A percentile compares a stretch with the other conserved stretches of the same genome.
Evolutionary conservation across 2,888 invertebrate genomes (phyloP).

Genomic region (Venusia cambrica): DNA sequence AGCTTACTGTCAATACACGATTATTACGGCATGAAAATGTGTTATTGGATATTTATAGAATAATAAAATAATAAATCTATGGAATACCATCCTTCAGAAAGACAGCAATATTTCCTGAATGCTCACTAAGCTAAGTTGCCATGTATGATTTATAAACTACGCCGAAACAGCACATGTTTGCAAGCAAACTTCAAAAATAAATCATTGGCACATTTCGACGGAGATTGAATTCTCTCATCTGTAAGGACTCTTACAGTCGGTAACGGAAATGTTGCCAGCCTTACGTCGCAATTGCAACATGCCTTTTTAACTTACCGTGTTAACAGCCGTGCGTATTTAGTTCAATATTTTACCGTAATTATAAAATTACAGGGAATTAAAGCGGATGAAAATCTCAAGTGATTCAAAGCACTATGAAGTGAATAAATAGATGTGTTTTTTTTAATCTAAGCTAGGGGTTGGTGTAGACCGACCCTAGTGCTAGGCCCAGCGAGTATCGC

Average conservation of each 20-base stretch:
- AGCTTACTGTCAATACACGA: too few species aligned
- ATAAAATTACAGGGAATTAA: constrained; percentile 42
- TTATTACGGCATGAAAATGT: too few species aligned
- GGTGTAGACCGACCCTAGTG: constrained; percentile 37
- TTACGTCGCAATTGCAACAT: constrained; percentile 77
- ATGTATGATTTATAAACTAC: too few species aligned
- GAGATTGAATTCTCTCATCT: constrained; percentile 67
- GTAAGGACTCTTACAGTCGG: constrained; percentile 65
- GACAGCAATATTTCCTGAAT: too few species aligned
- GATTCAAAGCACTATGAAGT: constrained; percentile 47
- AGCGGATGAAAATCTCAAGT: constrained; percentile 37
- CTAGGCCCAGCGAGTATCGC: constrained; percentile 33
- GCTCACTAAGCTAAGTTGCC: too few species aligned
- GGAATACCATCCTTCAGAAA: too few species aligned
- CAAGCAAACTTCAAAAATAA: constrained; percentile 18
- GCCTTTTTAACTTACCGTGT: constrained; percentile 71
- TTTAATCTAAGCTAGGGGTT: constrained; percentile 38
- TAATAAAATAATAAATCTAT: too few species aligned
- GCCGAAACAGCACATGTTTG: too few species aligned
- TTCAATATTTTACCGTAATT: constrained; percentile 64
- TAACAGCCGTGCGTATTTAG: constrained; percentile 55
- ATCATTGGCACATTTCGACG: constrained; percentile 43
- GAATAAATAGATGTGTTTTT: too few species aligned
- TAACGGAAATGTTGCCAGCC: constrained; percentile 69
- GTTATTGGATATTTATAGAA: too few species aligned